Conservation (phyloP, 2,113 vertebrate species). For the Nesogale talazaci region DNA sequence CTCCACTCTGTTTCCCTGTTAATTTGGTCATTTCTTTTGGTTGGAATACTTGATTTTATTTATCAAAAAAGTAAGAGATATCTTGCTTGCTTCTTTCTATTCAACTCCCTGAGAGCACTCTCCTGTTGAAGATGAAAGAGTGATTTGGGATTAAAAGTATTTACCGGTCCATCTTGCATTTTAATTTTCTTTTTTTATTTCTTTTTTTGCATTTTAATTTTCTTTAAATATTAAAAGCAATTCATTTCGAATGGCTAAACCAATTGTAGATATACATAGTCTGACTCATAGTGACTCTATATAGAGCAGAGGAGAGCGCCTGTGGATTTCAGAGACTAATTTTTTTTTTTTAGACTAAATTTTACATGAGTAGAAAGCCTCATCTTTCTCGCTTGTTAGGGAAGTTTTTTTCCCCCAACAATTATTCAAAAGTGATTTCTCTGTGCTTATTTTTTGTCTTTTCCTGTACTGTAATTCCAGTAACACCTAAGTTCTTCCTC, state of each 20-base stretch:
- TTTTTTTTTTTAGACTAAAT: no score
- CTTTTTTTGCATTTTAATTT: constrained; percentile 63
- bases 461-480: no score
- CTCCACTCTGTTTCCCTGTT: neutral
- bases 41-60: constrained; percentile 42
- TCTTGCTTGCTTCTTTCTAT: constrained; percentile 47
- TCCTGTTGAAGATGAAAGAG: constrained; percentile 18
- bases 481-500: no score
- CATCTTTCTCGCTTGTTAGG: no score
- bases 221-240: constrained; percentile 37
- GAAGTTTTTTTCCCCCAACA: no score
- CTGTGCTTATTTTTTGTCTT: no score
- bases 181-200: constrained; percentile 66
- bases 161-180: constrained; percentile 9
- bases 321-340: no score
- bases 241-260: neutral
- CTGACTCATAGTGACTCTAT: no score
- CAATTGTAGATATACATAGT: neutral
- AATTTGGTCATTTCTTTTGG: constrained; percentile 32
- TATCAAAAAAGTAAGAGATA: constrained; percentile 10
- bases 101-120: neutral
- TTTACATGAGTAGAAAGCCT: no score
- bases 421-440: no score
- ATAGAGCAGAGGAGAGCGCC: no score
- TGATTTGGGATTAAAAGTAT: neutral